Evolutionary conservation across 2,888 invertebrate species (phyloP).

Genomic region (Pediacus dermestoides): DNA sequence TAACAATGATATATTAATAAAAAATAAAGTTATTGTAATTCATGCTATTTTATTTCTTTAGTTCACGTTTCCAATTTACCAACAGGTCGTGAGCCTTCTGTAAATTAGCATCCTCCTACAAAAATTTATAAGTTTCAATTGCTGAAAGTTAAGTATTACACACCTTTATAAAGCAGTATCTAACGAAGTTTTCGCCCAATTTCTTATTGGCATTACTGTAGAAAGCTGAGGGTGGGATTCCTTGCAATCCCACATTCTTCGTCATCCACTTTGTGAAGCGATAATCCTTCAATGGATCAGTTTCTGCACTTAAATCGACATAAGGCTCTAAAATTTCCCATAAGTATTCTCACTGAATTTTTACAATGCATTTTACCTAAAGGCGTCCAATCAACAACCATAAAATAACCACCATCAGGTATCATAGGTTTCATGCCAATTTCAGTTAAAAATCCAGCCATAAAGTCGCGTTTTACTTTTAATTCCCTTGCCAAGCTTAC

Average conservation of each 20-base stretch:
- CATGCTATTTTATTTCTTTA: no score
- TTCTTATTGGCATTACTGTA: slow-evolving; percentile 76
- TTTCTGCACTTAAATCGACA: slow-evolving; percentile 66
- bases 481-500: slow-evolving; percentile 70
- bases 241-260: slow-evolving; percentile 85
- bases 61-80: slow-evolving; percentile 60
- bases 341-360: no score
- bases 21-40: no score
- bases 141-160: neutral
- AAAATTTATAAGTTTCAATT: slow-evolving; percentile 39
- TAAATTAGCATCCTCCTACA: slow-evolving; percentile 72
- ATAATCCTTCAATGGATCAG: slow-evolving; percentile 78
- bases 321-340: slow-evolving; percentile 57
- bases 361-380: slow-evolving; percentile 54
- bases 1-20: no score
- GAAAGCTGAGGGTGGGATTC: slow-evolving; percentile 94
- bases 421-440: slow-evolving; percentile 87
- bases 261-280: slow-evolving; percentile 95
- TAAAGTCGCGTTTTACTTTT: slow-evolving; percentile 72
- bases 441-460: slow-evolving; percentile 69
- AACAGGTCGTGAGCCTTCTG: slow-evolving; percentile 63
- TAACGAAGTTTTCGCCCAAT: slow-evolving; percentile 79
- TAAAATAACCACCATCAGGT: slow-evolving; percentile 97
- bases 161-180: slow-evolving; percentile 94
- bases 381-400: slow-evolving; percentile 88